Conservation (phyloP, 2,888 invertebrate genomes). For the Diloba caeruleocephala region DNA sequence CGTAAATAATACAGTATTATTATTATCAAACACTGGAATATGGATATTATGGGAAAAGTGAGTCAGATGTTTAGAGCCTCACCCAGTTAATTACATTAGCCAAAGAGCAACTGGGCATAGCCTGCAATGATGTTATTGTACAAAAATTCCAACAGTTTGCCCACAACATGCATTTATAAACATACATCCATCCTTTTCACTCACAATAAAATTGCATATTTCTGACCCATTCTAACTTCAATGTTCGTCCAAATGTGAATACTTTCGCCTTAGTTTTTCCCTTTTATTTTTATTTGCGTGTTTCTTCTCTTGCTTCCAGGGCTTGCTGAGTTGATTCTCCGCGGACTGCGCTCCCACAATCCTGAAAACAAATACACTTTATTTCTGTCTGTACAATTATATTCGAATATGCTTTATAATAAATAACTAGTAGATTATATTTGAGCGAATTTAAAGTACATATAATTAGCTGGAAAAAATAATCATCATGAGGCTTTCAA, state of each 20-base stretch:
- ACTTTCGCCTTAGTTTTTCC: conserved; percentile 96
- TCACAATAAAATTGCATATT: conserved; percentile 10
- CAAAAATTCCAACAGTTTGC: background rate
- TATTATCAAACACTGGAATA: too few relatives aligned
- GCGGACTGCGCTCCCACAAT: conserved; percentile 64
- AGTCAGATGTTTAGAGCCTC: background rate
- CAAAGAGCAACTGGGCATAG: conserved; percentile 1
- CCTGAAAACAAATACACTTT: conserved; percentile 62
- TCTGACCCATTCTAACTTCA: conserved; percentile 63
- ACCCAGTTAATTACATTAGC: background rate
- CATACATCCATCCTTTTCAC: conserved; percentile 31
- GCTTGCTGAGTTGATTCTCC: conserved; percentile 83
- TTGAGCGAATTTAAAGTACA: conserved; percentile 12
- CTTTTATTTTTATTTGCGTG: conserved; percentile 96
- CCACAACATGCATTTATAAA: conserved; percentile 11
- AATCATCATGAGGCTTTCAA: conserved; percentile 42
- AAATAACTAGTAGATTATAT: conserved; percentile 22
- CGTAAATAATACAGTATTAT: background rate
- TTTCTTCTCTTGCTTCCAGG: conserved; percentile 95
- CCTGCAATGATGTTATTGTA: background rate
- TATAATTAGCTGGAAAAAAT: conserved; percentile 27
- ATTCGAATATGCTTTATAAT: conserved; percentile 17
- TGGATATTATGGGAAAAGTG: conserved; percentile 1
- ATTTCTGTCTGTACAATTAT: conserved; percentile 11
- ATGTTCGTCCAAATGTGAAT: conserved; percentile 95